Evolutionary conservation across 1,140 invertebrate genomes (phyloP), one percentile per base, ranked within the genome.

Genomic region (Heliothis virescens): DNA sequence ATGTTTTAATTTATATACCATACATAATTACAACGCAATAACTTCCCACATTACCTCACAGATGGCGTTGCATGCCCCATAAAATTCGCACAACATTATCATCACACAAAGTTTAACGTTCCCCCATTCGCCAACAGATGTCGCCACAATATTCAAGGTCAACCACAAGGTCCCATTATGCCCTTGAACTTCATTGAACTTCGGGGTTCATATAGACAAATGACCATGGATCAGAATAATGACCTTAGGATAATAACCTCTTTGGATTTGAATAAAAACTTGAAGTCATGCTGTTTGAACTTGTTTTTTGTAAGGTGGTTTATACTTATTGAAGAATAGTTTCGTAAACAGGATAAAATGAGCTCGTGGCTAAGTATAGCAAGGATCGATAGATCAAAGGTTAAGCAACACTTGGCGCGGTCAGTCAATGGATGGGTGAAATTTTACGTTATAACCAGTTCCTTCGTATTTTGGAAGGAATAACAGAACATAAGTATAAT

Each of bases 111-210:
- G 15, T 1, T 59, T 1, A 41, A 16, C 15, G 53, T 73, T 59
- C 53, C 29, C 10, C 29, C 53, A 7, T n/a, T 59, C n/a, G 34
- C 15, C 29, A 10, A 21, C 16, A 73, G 71, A 73, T 73, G 71
- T 59, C 71, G 34, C 52, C 57, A 47, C 41, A 3, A 2, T 15
- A 18, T n/a, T 16, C 26, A 55, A 73, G 53, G 53, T 59, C 52
- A 41, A 12, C 18, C 16, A 57, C 50, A 57, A 72, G 34, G 62
- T 34, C 34, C n/a, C 59, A 62, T 34, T 47, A 5, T 57, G 11
- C 9, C 71, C 71, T 73, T 73, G 71, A 73, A 73, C 71, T 73
- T 73, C n/a, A 1, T 3, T 59, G 71, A 73, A 26, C 71, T 57
- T 41, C 16, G 52, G 26, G 48, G 10, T 47, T 41, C n/a, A 65